Percentiles rank a stretch among this genome's conserved stretches.
phyloP scores from a whole-genome alignment of 2,888 invertebrate species.

The Sturmia bella region DNA sequence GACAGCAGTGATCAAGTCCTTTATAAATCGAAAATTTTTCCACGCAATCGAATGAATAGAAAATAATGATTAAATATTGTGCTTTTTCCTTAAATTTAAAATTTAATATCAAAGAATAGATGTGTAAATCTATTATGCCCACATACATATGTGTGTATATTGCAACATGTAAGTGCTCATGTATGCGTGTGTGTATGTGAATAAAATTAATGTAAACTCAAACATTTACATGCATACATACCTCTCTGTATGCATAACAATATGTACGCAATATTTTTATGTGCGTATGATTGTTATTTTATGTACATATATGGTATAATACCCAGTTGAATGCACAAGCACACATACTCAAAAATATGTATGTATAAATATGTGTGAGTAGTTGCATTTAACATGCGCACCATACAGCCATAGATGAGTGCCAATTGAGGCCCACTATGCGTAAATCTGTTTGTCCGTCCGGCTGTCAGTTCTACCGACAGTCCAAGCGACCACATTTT shows the following conservation, averaged over 20 bases:
- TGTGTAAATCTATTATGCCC: not conserved
- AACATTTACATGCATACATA: constrained; percentile 30
- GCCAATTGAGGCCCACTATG: constrained; percentile 50
- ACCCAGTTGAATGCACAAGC: not conserved
- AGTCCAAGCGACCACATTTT: constrained; percentile 65
- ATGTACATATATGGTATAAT: no score
- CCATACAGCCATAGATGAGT: constrained; percentile 34
- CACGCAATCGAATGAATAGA: no score
- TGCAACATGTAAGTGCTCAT: constrained; percentile 9
- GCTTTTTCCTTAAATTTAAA: constrained; percentile 18
- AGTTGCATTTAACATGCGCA: constrained; percentile 10
- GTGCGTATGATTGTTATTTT: no score
- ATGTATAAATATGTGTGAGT: not conserved
- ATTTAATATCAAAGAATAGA: constrained; percentile 6
- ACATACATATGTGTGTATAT: not conserved
- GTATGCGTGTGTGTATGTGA: constrained; percentile 23
- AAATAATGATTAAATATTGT: not conserved
- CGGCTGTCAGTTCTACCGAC: not conserved
- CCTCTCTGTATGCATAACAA: not conserved
- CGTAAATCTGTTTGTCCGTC: not conserved
- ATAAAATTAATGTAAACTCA: constrained; percentile 54
- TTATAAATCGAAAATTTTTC: no score
- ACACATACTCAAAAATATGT: not conserved
- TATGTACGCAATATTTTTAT: not conserved
- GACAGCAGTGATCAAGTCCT: no score